Percentiles rank a stretch among this genome's conserved stretches.
Evolutionary conservation across 64 coral and sea anemone genomes (phyloP).

Genomic region (Stichodactyla helianthus): DNA sequence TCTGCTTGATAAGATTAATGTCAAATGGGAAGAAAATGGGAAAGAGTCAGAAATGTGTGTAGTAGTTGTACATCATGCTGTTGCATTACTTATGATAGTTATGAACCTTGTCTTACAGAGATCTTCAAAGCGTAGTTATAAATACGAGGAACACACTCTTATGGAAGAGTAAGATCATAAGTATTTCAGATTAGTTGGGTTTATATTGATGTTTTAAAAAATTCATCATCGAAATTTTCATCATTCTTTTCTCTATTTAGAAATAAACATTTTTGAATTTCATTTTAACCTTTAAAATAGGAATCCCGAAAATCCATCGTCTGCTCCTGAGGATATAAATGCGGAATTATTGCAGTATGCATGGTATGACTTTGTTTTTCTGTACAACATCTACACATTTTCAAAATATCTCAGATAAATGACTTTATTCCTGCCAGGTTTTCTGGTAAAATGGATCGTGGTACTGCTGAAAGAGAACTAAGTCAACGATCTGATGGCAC

Average conservation of each 20-base stretch:
- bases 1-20: background rate
- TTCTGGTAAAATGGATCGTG: slow-evolving; percentile 57
- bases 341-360: background rate
- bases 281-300: background rate
- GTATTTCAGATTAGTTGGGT: background rate
- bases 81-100: no score
- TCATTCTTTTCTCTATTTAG: background rate
- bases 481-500: slow-evolving; percentile 49
- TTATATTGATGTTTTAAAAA: background rate
- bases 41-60: background rate
- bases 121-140: background rate
- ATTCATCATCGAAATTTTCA: background rate
- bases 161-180: slow-evolving; percentile 12
- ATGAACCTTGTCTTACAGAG: background rate
- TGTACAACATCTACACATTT: background rate
- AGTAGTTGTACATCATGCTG: background rate
- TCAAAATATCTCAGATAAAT: background rate
- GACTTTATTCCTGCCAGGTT: slow-evolving; percentile 34
- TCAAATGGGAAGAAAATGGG: background rate
- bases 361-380: background rate
- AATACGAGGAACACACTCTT: slow-evolving; percentile 13
- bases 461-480: slow-evolving; percentile 21
- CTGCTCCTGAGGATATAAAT: slow-evolving; percentile 23
- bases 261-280: no score
- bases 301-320: slow-evolving; percentile 1